Evolutionary conservation across 2,888 invertebrate genomes (phyloP), one percentile per base, ranked within the genome.

Genomic region (Julus scandinavius): DNA sequence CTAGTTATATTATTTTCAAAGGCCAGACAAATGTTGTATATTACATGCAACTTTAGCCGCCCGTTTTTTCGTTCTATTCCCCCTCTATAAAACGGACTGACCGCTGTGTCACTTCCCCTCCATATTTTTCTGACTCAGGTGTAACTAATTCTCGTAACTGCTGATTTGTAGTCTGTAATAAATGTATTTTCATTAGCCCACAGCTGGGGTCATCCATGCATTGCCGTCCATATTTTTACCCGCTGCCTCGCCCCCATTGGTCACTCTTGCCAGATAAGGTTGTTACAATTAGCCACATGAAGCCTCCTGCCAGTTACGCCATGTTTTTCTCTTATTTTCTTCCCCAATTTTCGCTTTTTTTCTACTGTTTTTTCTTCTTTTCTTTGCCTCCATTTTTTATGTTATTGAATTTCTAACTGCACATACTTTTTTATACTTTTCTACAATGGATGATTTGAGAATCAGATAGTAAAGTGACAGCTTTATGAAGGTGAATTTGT

Each of bases 121-220:
- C 17, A 54, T 15, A 17, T 58, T 58, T 54, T 54, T 54, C 54
- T 15, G 58, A 5, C 17, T 58, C 58, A 58, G 58, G 58, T 58
- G 58, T 58, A 58, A 58, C 58, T 58, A 58, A 58, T 58, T 58
- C 58, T 58, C 17, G 58, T 58, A 58, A 58, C 58, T n/a, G n/a
- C 58, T 58, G 58, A 58, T 58, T 58, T 58, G 58, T 58, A 58
- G 58, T 1, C 58, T 58, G 17, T 58, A 58, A 58, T 58, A 58
- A 58, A 58, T 58, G 58, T 58, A 58, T 58, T 58, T 58, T 58
- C 58, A 58, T 58, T 58, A 58, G 58, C 58, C 58, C 58, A 58
- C 58, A 58, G 58, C 58, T 58, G 58, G 58, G 58, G 58, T 58
- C 58, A 58, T 58, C 58, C 58, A 58, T 58, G 58, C 58, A 58